Base-by-base conservation (phyloP, 2,888 invertebrate species). In the Tinea pellionella region DNA sequence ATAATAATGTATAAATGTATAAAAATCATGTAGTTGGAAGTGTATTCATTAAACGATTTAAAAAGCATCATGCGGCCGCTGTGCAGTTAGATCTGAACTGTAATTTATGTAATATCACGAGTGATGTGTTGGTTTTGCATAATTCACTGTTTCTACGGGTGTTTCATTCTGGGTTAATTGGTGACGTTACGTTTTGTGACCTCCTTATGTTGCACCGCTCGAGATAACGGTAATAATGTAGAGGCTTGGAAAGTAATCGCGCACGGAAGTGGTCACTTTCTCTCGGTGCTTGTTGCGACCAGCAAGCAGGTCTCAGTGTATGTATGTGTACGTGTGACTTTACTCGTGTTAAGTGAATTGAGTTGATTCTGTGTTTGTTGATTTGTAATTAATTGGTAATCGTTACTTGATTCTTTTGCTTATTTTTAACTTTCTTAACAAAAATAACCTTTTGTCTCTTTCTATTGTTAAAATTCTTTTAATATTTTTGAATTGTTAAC, bases 211-310 rank as follows among this genome's bases (percentile, higher is more conserved):
- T 65, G 65, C 72, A 80, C 75, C 80, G 72, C 73, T 74, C 59
- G 15, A 13, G 57, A 32, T 81, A 85, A 83, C 80, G 80, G 82
- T 81, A 80, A 72, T 73, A n/a, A n/a, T 19, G 59, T 18, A 16
- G 41, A 13, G 9, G 30, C 42, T 24, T 82, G 73, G 84, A 86
- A 86, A 86, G 85, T 83, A 78, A 78, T 76, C 59, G 29, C 59
- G 42, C 47, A 15, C 41, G 67, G 74, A 72, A 77, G 71, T 74
- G 71, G 78, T 76, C 84, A 85, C 86, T 86, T 86, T 86, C 86
- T 84, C 84, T 80, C 71, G 69, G 13, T 29, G 15, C 29, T 15
- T 13, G 32, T 32, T 32, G 53, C 24, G 24, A n/a, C 51, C 29
- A 19, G 57, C 57, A 30, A 15, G 57, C 57, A 30, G 32, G 57